A percentile compares a stretch with the other conserved stretches of the same genome.
phyloP scores from a whole-genome alignment of 1,140 invertebrate genomes.

The Saccostrea echinata region DNA sequence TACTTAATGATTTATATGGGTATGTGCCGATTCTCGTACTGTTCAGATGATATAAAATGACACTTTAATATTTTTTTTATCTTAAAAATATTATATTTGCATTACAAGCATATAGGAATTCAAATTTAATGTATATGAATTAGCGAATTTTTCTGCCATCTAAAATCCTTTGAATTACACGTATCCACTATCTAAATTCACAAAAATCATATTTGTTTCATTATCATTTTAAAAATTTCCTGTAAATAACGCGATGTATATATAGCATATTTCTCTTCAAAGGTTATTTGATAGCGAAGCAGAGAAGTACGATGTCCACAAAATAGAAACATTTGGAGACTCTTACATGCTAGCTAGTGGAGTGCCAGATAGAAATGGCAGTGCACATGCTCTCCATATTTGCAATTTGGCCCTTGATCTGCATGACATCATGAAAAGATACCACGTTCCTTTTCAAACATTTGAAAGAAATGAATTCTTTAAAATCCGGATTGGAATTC shows the following conservation, averaged over 20 bases:
- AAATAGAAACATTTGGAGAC: conserved; percentile 96
- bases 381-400: conserved; percentile 89
- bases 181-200: no score
- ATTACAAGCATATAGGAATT: no score
- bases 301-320: conserved; percentile 94
- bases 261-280: neutral
- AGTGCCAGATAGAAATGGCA: conserved; percentile 87
- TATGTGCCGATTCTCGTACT: neutral
- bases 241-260: no score
- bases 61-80: no score
- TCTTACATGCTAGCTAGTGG: conserved; percentile 97
- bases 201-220: no score
- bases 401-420: conserved; percentile 82
- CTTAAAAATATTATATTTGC: no score
- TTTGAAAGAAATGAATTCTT: conserved; percentile 90
- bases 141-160: no score
- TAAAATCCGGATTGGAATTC: conserved; percentile 89
- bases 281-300: conserved; percentile 75
- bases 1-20: conserved; percentile 49
- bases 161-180: no score
- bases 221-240: no score
- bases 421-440: conserved; percentile 90
- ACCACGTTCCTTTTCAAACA: conserved; percentile 84
- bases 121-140: no score
- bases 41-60: no score